phyloP scores from a whole-genome alignment of 1,140 invertebrate genomes.

The Heterodera carotae region DNA sequence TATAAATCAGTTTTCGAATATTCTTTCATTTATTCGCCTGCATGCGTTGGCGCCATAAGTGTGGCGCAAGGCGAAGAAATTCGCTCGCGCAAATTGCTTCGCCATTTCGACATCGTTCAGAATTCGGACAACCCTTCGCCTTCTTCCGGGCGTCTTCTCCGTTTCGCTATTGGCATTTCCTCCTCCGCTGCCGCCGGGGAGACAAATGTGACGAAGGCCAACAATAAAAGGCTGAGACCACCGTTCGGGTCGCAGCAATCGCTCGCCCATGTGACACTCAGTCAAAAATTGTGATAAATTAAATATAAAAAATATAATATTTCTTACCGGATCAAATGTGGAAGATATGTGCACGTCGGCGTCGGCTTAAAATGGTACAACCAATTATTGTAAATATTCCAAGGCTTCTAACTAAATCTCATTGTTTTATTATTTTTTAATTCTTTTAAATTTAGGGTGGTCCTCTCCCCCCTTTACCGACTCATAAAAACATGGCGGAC shows the following conservation, averaged over 20 bases:
- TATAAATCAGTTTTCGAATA: too few species aligned
- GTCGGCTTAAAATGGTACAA: conserved; percentile 21
- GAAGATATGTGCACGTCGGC: conserved; percentile 40
- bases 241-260: not conserved
- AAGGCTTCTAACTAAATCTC: too few species aligned
- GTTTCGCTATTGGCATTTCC: not conserved
- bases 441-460: not conserved
- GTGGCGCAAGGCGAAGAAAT: conserved; percentile 37
- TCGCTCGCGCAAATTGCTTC: conserved; percentile 34
- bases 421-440: too few species aligned
- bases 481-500: conserved; percentile 44
- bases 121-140: conserved; percentile 18
- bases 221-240: not conserved
- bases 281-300: not conserved
- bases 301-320: conserved; percentile 2
- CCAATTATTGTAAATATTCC: too few species aligned
- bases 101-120: conserved; percentile 34
- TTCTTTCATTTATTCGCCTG: not conserved
- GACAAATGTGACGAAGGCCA: conserved; percentile 14
- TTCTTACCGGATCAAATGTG: conserved; percentile 40
- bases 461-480: conserved; percentile 9
- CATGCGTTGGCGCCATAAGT: conserved; percentile 58
- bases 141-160: not conserved
- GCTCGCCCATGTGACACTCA: conserved; percentile 50
- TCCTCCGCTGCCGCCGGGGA: not conserved